Conservation (phyloP, 2,113 vertebrate genomes). For the Xiphophorus hellerii region DNA sequence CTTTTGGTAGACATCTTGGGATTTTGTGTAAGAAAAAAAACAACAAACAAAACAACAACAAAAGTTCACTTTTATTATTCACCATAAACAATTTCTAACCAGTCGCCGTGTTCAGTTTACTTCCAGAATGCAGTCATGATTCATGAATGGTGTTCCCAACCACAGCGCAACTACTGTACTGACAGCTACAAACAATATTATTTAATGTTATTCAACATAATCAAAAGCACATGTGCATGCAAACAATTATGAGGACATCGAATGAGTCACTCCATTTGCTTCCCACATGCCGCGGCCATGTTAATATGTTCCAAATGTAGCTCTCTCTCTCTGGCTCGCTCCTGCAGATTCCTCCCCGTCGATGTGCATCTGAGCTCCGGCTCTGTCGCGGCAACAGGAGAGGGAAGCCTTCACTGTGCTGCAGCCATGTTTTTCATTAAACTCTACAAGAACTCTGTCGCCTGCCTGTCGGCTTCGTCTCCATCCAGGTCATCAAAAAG, state of each 20-base stretch:
- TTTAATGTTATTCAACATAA: conserved; percentile 58
- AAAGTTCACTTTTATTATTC: not conserved
- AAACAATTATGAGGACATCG: conserved; percentile 60
- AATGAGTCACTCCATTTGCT: conserved; percentile 73
- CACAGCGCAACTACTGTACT: conserved; percentile 44
- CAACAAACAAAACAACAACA: not conserved
- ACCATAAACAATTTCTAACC: not conserved
- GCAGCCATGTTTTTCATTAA: conserved; percentile 70
- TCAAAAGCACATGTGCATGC: conserved; percentile 55
- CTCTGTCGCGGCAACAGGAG: conserved; percentile 43
- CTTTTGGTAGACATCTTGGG: not conserved
- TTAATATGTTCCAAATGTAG: conserved; percentile 70
- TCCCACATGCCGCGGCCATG: conserved; percentile 65
- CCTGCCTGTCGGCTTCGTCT: conserved; percentile 60
- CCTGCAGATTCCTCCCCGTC: conserved; percentile 17
- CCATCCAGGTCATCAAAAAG: conserved; percentile 45
- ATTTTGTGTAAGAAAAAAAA: not conserved
- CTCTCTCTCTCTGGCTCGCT: conserved; percentile 5
- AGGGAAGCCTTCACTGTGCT: conserved; percentile 32
- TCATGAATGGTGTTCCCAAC: not conserved
- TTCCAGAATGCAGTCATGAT: not conserved
- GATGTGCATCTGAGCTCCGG: conserved; percentile 40
- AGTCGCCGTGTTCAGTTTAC: not conserved
- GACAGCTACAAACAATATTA: conserved; percentile 54
- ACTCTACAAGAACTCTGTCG: conserved; percentile 61